phyloP scores from a whole-genome alignment of 2,888 invertebrate genomes.

The Pantelozetes paolii region DNA sequence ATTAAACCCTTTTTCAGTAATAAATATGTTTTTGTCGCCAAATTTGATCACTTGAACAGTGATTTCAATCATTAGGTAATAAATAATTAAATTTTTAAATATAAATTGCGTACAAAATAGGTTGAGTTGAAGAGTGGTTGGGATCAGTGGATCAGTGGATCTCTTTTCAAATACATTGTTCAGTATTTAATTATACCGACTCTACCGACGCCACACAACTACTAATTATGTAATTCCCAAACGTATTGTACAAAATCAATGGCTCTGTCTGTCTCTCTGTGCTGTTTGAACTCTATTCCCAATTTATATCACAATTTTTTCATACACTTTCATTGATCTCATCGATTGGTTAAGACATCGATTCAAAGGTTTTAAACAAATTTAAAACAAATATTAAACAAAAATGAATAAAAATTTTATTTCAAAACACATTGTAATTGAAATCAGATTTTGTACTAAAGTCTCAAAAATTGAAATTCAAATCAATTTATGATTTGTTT shows the following conservation, averaged over 20 bases:
- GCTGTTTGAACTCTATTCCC: neutral
- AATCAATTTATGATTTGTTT: no score
- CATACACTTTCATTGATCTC: neutral
- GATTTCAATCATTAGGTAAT: neutral
- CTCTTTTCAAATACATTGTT: no score
- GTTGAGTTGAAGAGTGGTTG: neutral
- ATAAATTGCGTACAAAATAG: neutral
- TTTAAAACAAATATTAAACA: no score
- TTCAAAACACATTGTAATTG: no score
- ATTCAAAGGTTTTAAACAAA: neutral
- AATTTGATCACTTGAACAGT: neutral
- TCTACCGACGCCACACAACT: neutral
- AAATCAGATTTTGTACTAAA: no score
- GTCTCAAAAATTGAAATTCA: no score
- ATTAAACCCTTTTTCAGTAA: neutral
- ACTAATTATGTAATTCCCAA: slow-evolving; percentile 11
- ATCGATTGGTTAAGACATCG: neutral
- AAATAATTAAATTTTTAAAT: neutral
- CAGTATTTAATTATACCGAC: neutral
- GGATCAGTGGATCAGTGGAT: neutral
- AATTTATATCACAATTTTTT: neutral
- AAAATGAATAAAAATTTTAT: no score
- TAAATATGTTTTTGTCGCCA: no score
- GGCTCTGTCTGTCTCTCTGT: neutral
- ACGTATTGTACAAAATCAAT: slow-evolving; percentile 8